Conservation (phyloP, 1,140 invertebrate genomes). For the Macrobrachium rosenbergii region DNA sequence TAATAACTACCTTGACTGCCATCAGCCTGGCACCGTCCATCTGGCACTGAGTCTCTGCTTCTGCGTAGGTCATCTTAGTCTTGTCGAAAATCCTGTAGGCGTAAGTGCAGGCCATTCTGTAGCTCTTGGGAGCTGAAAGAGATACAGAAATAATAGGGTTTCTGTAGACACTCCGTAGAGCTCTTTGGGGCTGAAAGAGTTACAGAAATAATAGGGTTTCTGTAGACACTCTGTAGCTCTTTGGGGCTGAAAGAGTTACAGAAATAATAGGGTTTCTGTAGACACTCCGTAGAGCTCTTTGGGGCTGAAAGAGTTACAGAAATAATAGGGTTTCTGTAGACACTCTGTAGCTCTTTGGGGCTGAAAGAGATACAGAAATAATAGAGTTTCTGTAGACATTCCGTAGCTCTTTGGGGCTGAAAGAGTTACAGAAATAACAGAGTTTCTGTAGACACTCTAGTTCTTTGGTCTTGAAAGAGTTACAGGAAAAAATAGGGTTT, state of each 20-base stretch:
- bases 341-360: slow-evolving; percentile 31
- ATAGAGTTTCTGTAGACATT: too few species aligned
- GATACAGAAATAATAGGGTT: background rate
- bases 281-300: too few species aligned
- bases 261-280: too few species aligned
- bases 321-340: too few species aligned
- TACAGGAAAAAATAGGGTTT: too few species aligned
- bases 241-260: slow-evolving; percentile 8
- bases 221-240: slow-evolving; percentile 39
- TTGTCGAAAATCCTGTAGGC: slow-evolving; percentile 18
- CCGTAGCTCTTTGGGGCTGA: too few species aligned
- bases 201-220: too few species aligned
- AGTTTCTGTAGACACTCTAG: too few species aligned
- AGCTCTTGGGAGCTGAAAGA: slow-evolving; percentile 31
- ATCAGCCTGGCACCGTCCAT: slow-evolving; percentile 25
- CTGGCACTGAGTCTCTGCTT: slow-evolving; percentile 3
- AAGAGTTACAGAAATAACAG: too few species aligned
- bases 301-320: too few species aligned
- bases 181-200: too few species aligned
- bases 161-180: too few species aligned
- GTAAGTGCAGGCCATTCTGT: slow-evolving; percentile 43
- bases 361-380: background rate
- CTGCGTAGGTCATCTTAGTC: background rate
- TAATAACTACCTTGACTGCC: slow-evolving; percentile 19
- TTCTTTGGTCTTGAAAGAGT: slow-evolving; percentile 9